Evolutionary conservation across 2,113 vertebrate species (phyloP).

Genomic region (Anas platyrhynchos): DNA sequence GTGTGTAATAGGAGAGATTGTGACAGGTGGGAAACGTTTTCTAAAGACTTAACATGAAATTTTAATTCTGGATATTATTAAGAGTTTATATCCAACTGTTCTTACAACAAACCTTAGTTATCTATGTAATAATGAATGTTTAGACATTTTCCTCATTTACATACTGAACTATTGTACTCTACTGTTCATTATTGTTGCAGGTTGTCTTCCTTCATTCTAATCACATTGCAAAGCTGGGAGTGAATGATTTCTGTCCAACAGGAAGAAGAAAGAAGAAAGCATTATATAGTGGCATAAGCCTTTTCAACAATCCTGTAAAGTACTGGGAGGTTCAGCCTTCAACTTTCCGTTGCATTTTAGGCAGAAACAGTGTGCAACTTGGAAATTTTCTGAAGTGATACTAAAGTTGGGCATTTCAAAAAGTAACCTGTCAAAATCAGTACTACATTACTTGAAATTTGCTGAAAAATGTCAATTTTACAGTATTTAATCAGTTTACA

Average conservation of each 20-base stretch:
- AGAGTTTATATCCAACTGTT: not conserved
- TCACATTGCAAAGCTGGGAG: constrained; percentile 88
- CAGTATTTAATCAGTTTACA: constrained; percentile 46
- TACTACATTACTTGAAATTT: constrained; percentile 78
- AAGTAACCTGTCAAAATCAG: not conserved
- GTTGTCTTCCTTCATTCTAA: constrained; percentile 95
- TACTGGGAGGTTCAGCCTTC: constrained; percentile 93
- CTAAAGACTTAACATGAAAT: not conserved
- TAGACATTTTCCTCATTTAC: not conserved
- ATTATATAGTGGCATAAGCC: constrained; percentile 91
- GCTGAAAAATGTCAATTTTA: constrained; percentile 17
- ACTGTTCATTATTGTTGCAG: constrained; percentile 66
- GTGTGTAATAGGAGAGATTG: not conserved
- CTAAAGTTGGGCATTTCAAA: not conserved
- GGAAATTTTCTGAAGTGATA: constrained; percentile 89
- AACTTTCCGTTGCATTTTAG: constrained; percentile 91
- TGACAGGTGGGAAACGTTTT: not conserved
- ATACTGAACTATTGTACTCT: not conserved
- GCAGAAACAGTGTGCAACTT: constrained; percentile 89
- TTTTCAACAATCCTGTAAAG: constrained; percentile 94
- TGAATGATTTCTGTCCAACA: constrained; percentile 93
- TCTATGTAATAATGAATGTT: not conserved
- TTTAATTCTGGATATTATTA: not conserved
- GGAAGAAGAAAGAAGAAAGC: constrained; percentile 84
- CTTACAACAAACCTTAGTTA: not conserved